Conservation (phyloP, 2,113 vertebrate genomes). For the Cisticola juncidis region DNA sequence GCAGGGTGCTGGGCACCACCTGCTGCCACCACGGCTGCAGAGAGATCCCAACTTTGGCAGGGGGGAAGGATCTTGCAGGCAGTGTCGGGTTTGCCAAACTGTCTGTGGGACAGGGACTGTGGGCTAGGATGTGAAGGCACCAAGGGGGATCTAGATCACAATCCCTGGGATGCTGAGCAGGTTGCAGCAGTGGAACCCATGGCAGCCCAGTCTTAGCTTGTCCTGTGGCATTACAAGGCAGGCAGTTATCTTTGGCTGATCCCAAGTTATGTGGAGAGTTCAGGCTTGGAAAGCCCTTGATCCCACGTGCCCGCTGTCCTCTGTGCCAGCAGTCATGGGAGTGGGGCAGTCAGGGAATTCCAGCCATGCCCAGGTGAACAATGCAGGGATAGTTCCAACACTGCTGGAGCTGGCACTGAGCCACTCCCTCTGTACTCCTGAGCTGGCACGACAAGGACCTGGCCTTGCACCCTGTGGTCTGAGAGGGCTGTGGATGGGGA, state of each 20-base stretch:
- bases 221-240: background rate
- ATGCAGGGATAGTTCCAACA: background rate
- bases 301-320: background rate
- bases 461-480: background rate
- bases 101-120: accelerated
- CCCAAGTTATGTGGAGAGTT: background rate
- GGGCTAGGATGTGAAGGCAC: background rate
- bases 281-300: background rate
- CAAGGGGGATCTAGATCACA: accelerated
- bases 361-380: background rate
- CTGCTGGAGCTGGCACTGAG: background rate
- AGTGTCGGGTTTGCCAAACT: background rate
- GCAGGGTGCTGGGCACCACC: slow-evolving; percentile 21
- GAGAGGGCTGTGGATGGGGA: background rate
- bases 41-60: background rate
- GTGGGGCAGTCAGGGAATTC: background rate
- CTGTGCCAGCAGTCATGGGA: background rate
- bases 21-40: slow-evolving; percentile 41
- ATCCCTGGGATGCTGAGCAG: background rate
- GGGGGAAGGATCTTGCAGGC: background rate
- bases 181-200: accelerated
- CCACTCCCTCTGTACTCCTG: background rate
- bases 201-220: background rate
- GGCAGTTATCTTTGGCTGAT: background rate
- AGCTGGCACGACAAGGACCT: background rate